Conservation (phyloP, 2,888 invertebrate species). For the Acheta domesticus region DNA sequence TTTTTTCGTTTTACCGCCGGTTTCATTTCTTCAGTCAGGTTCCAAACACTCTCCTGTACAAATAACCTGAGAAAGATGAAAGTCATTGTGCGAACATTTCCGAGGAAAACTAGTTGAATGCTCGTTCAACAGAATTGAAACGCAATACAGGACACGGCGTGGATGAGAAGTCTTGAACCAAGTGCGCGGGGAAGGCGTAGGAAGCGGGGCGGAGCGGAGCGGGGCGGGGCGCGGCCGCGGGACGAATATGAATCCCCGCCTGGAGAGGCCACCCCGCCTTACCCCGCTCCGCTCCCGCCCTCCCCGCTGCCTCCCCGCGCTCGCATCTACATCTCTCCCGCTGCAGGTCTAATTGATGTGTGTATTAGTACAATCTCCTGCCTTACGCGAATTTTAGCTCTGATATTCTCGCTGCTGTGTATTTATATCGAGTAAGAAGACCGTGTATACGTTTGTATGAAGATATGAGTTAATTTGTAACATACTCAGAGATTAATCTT, state of each 20-base stretch:
- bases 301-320: not conserved
- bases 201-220: too few relatives aligned
- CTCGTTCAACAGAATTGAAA: slow-evolving; percentile 6
- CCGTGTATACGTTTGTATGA: slow-evolving; percentile 18
- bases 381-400: slow-evolving; percentile 4
- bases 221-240: too few relatives aligned
- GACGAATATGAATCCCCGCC: too few relatives aligned
- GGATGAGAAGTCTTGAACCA: too few relatives aligned
- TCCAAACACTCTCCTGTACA: not conserved
- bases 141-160: not conserved
- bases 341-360: not conserved
- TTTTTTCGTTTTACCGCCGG: not conserved
- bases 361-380: slow-evolving; percentile 18
- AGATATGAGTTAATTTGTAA: slow-evolving; percentile 4
- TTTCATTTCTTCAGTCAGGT: not conserved
- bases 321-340: not conserved
- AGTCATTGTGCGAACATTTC: not conserved
- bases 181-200: too few relatives aligned
- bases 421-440: slow-evolving; percentile 18
- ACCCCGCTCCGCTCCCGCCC: not conserved
- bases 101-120: slow-evolving; percentile 1
- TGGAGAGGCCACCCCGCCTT: too few relatives aligned
- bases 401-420: slow-evolving; percentile 18
- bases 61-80: not conserved
- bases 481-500: slow-evolving; percentile 18